Base-by-base conservation (phyloP, 1,140 invertebrate genomes). In the Anastrepha ludens region DNA sequence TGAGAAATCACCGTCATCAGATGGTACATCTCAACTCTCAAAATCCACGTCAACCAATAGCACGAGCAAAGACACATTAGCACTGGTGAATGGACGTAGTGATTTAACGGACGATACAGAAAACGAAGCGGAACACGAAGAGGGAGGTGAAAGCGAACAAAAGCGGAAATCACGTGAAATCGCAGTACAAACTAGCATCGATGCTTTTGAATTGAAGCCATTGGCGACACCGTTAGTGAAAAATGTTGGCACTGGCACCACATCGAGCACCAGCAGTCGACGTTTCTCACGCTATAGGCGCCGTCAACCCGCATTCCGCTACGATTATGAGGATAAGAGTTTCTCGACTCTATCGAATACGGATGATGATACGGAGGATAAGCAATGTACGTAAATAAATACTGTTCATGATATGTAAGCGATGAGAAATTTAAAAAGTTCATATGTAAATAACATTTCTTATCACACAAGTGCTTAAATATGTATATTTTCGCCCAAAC, bases 291-390 rank as follows among this genome's bases (percentile, higher is more conserved):
- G 44, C 58, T 85, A 89, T 78, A 44, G 88, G 50, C 89, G 89
- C 6, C 90, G 89, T 20, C 89, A 88, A 60, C 74, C 90, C 78
- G 88, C 91, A 89, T 92, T 92, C 88, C 90, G 89, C 58, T 91
- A 90, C 44, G 90, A 92, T 86, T 91, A 93, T 87, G 92, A 92
- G 86, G 92, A 93, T 87, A 92, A 91, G 89, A 93, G 91, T 20
- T 91, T 92, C 67, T 93, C 92, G 29, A 93, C 92, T 2, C 47
- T 93, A 44, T 93, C 92, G 58, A 93, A 91, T 86, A 91, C 90
- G 29, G 91, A 93, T 44, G 92, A 92, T 78, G 91, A 92, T 17
- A 89, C 89, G 7, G 91, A 92, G 20, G 91, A 90, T 9, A 90
- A 91, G 55, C 90, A 91, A 88, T 93, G 92, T 93, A 86, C 89